Evolutionary conservation across 2,888 invertebrate species (phyloP), one percentile per base, ranked within the genome.

Genomic region (Sycophila texana): DNA sequence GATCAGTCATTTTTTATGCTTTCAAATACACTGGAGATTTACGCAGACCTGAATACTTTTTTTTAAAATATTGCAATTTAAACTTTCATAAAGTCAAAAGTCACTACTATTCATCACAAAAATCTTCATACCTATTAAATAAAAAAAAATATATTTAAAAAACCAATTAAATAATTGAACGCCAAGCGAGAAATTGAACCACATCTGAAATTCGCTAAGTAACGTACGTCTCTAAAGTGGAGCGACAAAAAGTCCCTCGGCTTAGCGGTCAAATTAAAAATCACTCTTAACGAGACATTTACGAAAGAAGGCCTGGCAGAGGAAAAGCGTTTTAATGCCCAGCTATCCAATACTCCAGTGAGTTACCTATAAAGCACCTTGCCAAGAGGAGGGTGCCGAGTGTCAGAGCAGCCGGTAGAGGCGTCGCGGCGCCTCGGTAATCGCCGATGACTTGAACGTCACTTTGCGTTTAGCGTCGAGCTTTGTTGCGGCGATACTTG

Each of bases 391-490:
- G 47, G 60, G 30, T 7, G 51, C n/a, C n/a, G 49, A 20, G 16
- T n/a, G 16, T n/a, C 1, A 4, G 10, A 51, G 47, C 16, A 61
- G 61, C 30, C 26, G n/a, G 18, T 26, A 10, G 53, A 49, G 49
- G 30, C 60, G 22, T 26, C 26, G 18, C 30, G 57, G 39, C 55
- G 51, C 55, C n/a, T n/a, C 55, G 26, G 51, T 81, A 81, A 81
- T 75, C 70, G 51, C 12, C 47, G 65, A 75, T 71, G 81, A 78
- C 81, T 78, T 13, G 53, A n/a, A 65, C 58, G 81, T 81, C 79
- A 79, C 51, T 76, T 73, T 47, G 58, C 60, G 49, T 81, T 81
- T 57, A 73, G 57, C 51, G 39, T 18, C 68, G 47, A 72, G 68
- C 72, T 68, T 63, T 30, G 74, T 67, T 61, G 61, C 75, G 71